Evolutionary conservation across 2,888 invertebrate genomes (phyloP).

Genomic region (Volucella bombylans): DNA sequence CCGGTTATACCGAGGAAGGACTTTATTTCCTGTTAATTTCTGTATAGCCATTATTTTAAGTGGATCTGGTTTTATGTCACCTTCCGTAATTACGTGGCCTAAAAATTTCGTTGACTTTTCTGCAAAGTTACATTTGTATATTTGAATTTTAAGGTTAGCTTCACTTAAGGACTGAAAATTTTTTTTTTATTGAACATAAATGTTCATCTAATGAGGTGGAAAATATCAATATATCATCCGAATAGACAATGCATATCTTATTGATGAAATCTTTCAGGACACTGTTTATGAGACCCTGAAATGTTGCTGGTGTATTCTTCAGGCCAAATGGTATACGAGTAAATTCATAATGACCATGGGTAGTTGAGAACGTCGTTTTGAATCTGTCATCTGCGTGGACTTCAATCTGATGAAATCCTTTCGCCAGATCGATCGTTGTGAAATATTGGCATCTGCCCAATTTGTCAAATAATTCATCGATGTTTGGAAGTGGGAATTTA

Average conservation of each 20-base stretch:
- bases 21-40: conserved; percentile 33
- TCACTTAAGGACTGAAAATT: background rate
- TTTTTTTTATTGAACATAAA: conserved; percentile 29
- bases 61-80: conserved; percentile 54
- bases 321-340: conserved; percentile 74
- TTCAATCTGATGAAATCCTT: conserved; percentile 76
- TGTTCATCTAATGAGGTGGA: conserved; percentile 66
- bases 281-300: too few species aligned
- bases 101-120: too few species aligned
- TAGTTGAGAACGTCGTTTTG: conserved; percentile 15
- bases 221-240: conserved; percentile 74
- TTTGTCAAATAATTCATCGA: conserved; percentile 76
- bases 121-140: conserved; percentile 58
- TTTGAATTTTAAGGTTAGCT: conserved; percentile 49
- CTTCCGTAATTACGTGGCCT: conserved; percentile 47
- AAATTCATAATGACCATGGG: conserved; percentile 77
- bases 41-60: conserved; percentile 38
- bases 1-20: background rate
- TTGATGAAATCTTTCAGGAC: too few species aligned
- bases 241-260: conserved; percentile 38
- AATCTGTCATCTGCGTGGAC: conserved; percentile 38
- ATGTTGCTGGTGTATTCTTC: conserved; percentile 2
- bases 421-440: conserved; percentile 74
- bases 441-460: conserved; percentile 76
- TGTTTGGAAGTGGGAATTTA: conserved; percentile 75